Evolutionary conservation across 2,888 invertebrate species (phyloP).

Genomic region (Caenorhabditis wallacei): DNA sequence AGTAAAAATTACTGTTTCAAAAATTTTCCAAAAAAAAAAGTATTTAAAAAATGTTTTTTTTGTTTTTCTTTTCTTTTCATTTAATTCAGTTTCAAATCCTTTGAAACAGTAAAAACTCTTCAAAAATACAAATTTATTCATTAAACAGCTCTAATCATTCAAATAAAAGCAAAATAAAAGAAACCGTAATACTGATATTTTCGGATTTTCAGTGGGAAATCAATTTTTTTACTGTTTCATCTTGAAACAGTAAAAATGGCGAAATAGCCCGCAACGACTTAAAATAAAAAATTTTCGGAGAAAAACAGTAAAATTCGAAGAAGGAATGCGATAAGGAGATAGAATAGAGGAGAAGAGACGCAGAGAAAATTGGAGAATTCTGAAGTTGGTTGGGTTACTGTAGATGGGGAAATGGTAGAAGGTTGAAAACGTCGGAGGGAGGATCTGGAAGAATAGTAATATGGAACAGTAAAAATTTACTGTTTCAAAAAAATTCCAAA

Average conservation of each 20-base stretch:
- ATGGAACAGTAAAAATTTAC: constrained; percentile 8
- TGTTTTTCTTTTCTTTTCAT: no score
- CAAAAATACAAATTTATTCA: no score
- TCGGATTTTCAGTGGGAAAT: background rate
- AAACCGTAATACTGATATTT: constrained; percentile 8
- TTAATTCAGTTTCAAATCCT: no score
- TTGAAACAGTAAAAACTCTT: no score
- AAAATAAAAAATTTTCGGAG: constrained; percentile 23
- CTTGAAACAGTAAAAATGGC: background rate
- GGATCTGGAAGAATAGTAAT: constrained; percentile 21
- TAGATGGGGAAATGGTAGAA: background rate
- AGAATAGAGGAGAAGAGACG: constrained; percentile 45
- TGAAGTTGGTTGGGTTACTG: background rate
- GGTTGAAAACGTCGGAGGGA: constrained; percentile 13
- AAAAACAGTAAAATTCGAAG: constrained; percentile 53
- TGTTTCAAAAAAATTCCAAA: background rate
- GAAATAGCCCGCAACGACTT: constrained; percentile 40
- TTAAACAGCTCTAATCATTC: background rate
- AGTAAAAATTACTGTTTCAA: no score
- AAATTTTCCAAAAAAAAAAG: no score
- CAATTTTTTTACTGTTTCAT: background rate
- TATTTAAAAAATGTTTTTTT: no score
- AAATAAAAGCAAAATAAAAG: constrained; percentile 8
- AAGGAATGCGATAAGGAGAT: constrained; percentile 55
- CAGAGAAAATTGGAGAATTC: constrained; percentile 34